Base-by-base conservation (phyloP, 2,888 invertebrate genomes). In the Drosophila barbarae region DNA sequence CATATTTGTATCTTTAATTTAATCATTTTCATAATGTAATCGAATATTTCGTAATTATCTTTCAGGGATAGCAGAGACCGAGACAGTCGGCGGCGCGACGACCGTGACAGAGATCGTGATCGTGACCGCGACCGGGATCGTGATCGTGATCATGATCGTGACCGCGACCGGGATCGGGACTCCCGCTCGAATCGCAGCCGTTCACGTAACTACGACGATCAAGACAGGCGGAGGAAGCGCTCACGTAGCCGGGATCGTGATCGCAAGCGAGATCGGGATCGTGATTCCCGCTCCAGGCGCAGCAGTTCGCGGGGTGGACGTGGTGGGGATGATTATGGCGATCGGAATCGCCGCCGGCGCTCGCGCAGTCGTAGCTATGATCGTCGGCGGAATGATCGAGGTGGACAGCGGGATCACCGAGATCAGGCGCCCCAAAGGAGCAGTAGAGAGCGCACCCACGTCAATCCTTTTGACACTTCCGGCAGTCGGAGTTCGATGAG, bases 201-300 rank as follows among this genome's bases (percentile, higher is more conserved):
- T 85, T 84, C 89, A 3, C 85, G 86, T 13, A 72, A 90, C 85
- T 80, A 90, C 81, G 74, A 90, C 77, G 87, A 87, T 12, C 73
- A 76, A 23, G 87, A 88, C 5, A 71, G 77, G 36, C 72, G 84
- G 2, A 73, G 81, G 13, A 76, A 86, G 42, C 74, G 80, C 2
- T 87, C 87, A 0, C 81, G 81, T n/a, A 74, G 85, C 26, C 67
- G 68, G 53, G 77, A 86, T 21, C 57, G 57, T 18, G 57, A 60
- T 10, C 84, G 81, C 6, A 91, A 88, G 41, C 80, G 81, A 3
- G 84, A 87, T 13, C 72, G 91, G 76, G 60, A 89, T 87, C 76
- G 90, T 84, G 69, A 91, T 86, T 77, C 91, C 71, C 87, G 91
- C 90, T 90, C 88, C 90, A 91, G 89, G 90, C 91, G 93, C 90